Base-by-base conservation (phyloP, 1,140 invertebrate species). In the Solenopsis invicta region DNA sequence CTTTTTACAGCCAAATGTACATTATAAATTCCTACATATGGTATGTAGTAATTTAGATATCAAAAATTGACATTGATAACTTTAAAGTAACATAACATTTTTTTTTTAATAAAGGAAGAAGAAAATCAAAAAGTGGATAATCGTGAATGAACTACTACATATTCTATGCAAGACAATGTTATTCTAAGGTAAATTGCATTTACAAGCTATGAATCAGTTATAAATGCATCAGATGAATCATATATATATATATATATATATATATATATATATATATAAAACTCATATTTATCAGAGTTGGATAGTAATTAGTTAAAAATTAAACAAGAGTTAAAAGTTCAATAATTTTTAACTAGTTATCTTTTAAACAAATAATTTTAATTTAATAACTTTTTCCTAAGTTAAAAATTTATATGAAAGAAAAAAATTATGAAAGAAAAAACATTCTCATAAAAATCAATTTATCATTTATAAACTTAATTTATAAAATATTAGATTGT, bases 1-100 rank as follows among this genome's bases (percentile, higher is more conserved):
- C 50, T 82, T 87, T 72, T 10, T 74, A 34, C 84, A 89, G 37
- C 71, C 88, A 34, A 89, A 77, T 18, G 71, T 89, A 21, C 62
- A 76, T 54, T 89, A 89, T 3, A 87, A 81, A 21, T 54, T 82
- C 4, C 77, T 81, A 75, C 41, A 45, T 45, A 81, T 50, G 4
- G n/a, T 56, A 87, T 86, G 76, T 21, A 37, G 48, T 87, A 76
- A 77, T 56, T 54, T 64, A 6, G 41, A 4, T 13, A n/a, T 21
- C 37, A 2, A 50, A 24, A 56, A 6, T 48, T 64, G 18, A 4
- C 24, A 67, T 24, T 29, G 1, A 45, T 37, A 71, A 66, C 21
- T 9, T 72, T 10, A 4, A 59, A 59, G 41, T 12, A 72, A 62
- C 9, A n/a, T 10, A 10, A 34, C 1, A 37, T 61, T 59, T 18